Base-by-base conservation (phyloP, 2,888 invertebrate species). In the Phyllotreta cruciferae region DNA sequence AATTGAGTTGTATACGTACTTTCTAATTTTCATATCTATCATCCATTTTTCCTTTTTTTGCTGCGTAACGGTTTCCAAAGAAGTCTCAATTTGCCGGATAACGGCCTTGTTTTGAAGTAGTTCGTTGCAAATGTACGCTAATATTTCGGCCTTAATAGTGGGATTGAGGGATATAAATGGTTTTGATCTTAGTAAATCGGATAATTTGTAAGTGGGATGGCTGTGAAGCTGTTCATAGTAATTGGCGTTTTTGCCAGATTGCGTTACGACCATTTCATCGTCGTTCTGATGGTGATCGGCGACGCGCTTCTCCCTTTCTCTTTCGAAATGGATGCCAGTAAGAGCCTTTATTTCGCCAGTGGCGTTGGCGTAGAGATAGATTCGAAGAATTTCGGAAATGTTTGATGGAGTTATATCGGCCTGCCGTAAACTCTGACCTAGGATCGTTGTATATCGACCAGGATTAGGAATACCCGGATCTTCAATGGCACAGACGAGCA, bases 101-200 rank as follows among this genome's bases (percentile, higher is more conserved):
- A 97, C 92, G 7, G 93, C 89, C 82, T 96, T 95, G 81, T 96
- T 96, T 82, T 95, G 93, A 47, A 98, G 85, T 71, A 98, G 85
- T 80, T 98, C 97, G 81, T 98, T 94, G 83, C 97, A 97, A 34
- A 98, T 85, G 83, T 92, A 96, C 1, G 94, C 93, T 52, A 98
- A 82, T 75, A 97, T 92, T 68, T 91, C 89, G 0, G 95, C 91
- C 79, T 98, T 98, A 70, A 90, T 88, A 0, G 92, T 91, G 1
- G 96, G 88, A 78, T 89, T 91, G 2, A 98, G 83, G 0, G 95
- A 89, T 62, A 94, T 86, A 83, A 94, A 96, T 0, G 96, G 93
- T 70, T 90, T 90, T 78, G 91, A 90, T 67, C 90, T 88, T 9
- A 97, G 85, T 72, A 90, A 86, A 72, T 91, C 90, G 4, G 93